phyloP scores from a whole-genome alignment of 2,113 vertebrate genomes.

The Anhinga rufa region DNA sequence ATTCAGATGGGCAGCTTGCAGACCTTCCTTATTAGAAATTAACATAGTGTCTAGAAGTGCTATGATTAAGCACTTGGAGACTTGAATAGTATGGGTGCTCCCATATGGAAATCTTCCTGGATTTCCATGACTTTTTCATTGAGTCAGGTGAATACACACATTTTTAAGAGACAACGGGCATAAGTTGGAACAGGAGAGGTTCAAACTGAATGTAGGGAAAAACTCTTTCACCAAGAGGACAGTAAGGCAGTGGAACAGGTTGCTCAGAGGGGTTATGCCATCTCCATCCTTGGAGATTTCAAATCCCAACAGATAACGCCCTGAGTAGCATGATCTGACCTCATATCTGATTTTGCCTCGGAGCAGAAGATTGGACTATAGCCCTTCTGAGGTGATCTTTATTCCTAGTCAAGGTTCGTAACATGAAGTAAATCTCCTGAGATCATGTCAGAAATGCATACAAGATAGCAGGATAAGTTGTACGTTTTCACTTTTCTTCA shows the following conservation, averaged over 20 bases:
- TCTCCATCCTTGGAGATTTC: neutral
- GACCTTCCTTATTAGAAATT: neutral
- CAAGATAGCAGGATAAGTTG: neutral
- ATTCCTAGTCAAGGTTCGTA: neutral
- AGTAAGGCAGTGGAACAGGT: neutral
- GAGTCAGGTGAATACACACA: neutral
- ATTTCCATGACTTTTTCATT: neutral
- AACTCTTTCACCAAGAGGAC: neutral
- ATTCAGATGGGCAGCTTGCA: neutral
- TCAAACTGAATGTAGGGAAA: neutral
- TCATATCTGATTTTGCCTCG: neutral
- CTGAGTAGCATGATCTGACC: neutral
- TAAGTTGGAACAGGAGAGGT: neutral
- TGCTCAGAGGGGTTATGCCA: neutral
- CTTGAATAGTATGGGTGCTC: neutral
- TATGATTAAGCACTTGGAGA: neutral
- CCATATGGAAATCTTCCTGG: neutral
- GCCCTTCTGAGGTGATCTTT: neutral
- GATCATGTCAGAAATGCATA: neutral
- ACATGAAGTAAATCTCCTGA: neutral
- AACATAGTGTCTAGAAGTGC: neutral
- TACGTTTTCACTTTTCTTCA: conserved; percentile 27
- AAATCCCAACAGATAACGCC: neutral
- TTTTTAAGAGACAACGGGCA: neutral
- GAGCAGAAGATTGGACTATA: neutral